These are phyloP conservation scores for Thunnus thynnus DNA, from an alignment of 2,113 vertebrate species.

Conservation along the genomic window DNA sequence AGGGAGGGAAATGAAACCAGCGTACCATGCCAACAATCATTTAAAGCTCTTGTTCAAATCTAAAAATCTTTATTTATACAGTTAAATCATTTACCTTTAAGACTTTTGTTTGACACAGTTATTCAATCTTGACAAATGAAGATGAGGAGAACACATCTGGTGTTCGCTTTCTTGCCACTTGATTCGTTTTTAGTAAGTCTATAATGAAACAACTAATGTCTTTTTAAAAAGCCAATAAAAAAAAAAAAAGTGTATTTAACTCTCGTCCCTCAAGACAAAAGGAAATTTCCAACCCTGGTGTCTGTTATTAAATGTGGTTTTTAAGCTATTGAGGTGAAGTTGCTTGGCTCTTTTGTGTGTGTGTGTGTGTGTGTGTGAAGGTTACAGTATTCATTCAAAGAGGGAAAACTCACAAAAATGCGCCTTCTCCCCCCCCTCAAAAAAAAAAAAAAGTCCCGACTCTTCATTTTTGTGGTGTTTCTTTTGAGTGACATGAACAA, in stretches of 20 bases:
- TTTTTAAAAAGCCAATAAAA: neutral
- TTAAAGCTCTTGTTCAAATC: neutral
- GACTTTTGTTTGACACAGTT: neutral
- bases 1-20: neutral
- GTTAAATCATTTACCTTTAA: neutral
- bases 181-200: neutral
- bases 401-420: conserved; percentile 24
- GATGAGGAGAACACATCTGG: neutral
- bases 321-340: conserved; percentile 28
- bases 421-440: neutral
- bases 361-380: conserved; percentile 24
- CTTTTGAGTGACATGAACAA: conserved; percentile 49
- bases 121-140: neutral
- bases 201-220: neutral
- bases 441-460: neutral
- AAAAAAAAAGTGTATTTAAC: neutral
- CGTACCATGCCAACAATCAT: neutral
- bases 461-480: conserved; percentile 51
- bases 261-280: conserved; percentile 18
- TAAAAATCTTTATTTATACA: neutral
- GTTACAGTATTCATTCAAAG: neutral
- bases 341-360: conserved; percentile 8
- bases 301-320: conserved; percentile 32
- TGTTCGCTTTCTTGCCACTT: neutral
- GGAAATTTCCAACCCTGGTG: conserved; percentile 46